Base-by-base conservation (phyloP, 64 coral and sea anemone species). In the Platygyra sinensis region DNA sequence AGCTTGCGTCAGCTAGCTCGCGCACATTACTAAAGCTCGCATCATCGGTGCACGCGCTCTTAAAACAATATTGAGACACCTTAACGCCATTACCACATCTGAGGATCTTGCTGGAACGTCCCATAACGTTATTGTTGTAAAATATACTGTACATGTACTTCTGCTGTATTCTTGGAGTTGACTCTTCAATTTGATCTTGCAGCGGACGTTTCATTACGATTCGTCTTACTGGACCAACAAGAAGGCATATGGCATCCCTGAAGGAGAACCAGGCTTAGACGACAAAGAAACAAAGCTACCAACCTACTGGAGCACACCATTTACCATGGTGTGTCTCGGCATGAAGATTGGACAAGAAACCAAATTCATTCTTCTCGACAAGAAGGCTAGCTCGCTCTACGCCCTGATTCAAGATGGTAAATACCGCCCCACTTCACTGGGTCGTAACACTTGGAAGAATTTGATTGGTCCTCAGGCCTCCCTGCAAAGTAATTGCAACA, bases 401-500 rank as follows among this genome's bases (percentile, higher is more conserved):
- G 25, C 69, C n/a, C 7, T 72, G 28, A 72, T 72, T 14, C 11
- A 7, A 28, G 69, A 28, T 28, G 25, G 25, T 14, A 29, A 72
- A 72, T 30, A 72, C n/a, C 69, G n/a, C 13, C 11, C 69, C 28
- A 72, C n/a, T 11, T 72, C 69, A 72, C n/a, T 72, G 69, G 69
- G 69, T 12, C 69, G 27, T 30, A 13, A 72, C 22, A 13, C 69
- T 8, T 72, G 25, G 69, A 72, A 28, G 69, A 72, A 29, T 8
- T 29, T 72, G 8, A 82, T 32, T 61, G 51, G 61, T 33, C 17
- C 57, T 33, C 55, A 59, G 19, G 79, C 90, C 15, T 84, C 81
- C 19, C 46, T 91, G 27, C 90, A 91, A 15, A 62, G 31, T 4
- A 25, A 42, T 60, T 75, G 79, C 61, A 51, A 50, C 9, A 12